Conservation (phyloP, 2,888 invertebrate genomes). For the Gonocerus acuteangulatus region DNA sequence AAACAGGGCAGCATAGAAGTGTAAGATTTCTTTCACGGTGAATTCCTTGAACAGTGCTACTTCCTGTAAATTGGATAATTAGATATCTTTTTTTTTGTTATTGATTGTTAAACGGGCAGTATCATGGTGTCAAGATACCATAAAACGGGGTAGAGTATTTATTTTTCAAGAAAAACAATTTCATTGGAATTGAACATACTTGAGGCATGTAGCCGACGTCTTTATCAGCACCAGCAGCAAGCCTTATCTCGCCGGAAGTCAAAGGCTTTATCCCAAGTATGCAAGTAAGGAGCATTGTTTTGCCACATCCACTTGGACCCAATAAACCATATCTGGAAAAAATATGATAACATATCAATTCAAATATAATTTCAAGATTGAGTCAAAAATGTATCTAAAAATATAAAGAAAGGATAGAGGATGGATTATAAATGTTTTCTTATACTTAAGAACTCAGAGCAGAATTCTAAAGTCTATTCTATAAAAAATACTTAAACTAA, state of each 20-base stretch:
- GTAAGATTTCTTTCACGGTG: constrained; percentile 47
- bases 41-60: constrained; percentile 44
- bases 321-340: constrained; percentile 64
- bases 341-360: neutral
- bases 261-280: constrained; percentile 68
- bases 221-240: constrained; percentile 60
- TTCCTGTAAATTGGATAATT: constrained; percentile 42
- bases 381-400: too few relatives aligned
- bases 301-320: constrained; percentile 84
- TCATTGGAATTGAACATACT: constrained; percentile 38
- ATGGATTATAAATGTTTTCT: too few relatives aligned
- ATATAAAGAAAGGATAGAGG: too few relatives aligned
- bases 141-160: too few relatives aligned
- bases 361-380: too few relatives aligned
- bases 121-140: too few relatives aligned
- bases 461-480: too few relatives aligned
- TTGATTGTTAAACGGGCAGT: too few relatives aligned
- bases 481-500: too few relatives aligned
- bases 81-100: too few relatives aligned
- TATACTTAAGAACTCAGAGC: too few relatives aligned
- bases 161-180: neutral
- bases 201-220: constrained; percentile 62
- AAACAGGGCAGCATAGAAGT: constrained; percentile 48
- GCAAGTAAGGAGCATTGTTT: constrained; percentile 77
- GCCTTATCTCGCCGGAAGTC: constrained; percentile 63